phyloP scores from a whole-genome alignment of 1,140 invertebrate genomes.

The Trichonephila clavata region DNA sequence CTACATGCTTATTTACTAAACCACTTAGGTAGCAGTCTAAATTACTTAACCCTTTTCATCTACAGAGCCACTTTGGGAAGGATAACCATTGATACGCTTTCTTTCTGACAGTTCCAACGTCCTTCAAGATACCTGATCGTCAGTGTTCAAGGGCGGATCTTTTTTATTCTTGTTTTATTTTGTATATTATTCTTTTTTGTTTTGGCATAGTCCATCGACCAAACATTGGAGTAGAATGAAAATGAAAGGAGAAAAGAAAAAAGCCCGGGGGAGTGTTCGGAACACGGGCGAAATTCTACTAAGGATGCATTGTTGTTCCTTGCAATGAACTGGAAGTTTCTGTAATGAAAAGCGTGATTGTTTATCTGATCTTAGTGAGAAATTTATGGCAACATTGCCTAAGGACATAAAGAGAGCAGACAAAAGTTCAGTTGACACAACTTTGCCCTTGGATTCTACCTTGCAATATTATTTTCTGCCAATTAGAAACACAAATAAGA shows the following conservation, averaged over 20 bases:
- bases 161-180: background rate
- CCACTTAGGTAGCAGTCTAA: background rate
- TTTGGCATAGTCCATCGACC: background rate
- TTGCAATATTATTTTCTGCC: too few species aligned
- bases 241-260: conserved; percentile 1
- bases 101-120: background rate
- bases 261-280: background rate
- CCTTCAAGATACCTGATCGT: background rate
- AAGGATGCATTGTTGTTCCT: background rate
- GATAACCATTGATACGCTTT: background rate
- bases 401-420: background rate
- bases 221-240: background rate
- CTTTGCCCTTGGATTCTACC: background rate
- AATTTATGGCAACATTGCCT: background rate
- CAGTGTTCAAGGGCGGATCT: background rate
- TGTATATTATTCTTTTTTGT: background rate
- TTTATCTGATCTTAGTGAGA: background rate
- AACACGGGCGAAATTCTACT: background rate
- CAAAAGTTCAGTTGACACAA: background rate
- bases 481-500: too few species aligned
- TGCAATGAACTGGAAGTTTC: background rate
- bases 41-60: background rate
- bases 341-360: background rate
- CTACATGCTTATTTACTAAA: background rate
- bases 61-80: background rate